Base-by-base conservation (phyloP, 2,113 vertebrate species). In the Trochalopteron elliotii region DNA sequence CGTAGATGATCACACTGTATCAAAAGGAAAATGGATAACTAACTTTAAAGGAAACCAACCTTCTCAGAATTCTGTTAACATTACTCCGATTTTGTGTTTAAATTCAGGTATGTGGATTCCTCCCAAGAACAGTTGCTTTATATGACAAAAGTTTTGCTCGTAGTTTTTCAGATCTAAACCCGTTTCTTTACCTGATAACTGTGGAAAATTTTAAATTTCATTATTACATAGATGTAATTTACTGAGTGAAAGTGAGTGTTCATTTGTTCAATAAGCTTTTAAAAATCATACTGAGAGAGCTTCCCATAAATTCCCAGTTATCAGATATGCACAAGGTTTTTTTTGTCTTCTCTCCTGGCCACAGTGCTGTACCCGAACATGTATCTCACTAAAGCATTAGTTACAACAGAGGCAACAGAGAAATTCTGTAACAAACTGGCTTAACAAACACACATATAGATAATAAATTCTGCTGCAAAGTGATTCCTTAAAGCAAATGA, bases 41-140 rank as follows among this genome's bases (percentile, higher is more conserved):
- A 47, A 49, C 10, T 31, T 75, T 22, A 31, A 80, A 78, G 21
- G 8, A 72, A 81, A 42, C 3, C 3, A 61, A 24, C 12, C 3
- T 59, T 9, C 9, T 17, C 15, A 63, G 28, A 70, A 70, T 78
- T 55, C 28, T 45, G 10, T 49, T 82, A n/a, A 16, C 23, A 40
- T 76, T 67, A 56, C 5, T 15, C 24, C 1, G 2, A 59, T 37
- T 84, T 35, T 0, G 0, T 25, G 9, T 47, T 53, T 55, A 52
- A 71, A 55, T 45, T 50, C 6, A 55, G 3, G 8, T 23, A 27
- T 20, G 7, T 24, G 13, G 6, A 57, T 42, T 47, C 19, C 21
- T 65, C 92, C 68, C 10, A 37, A 39, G 23, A 80, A 30, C 0
- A 70, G 14, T 21, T 74, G 25, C 14, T 31, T 83, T 59, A 31